These are phyloP conservation scores for Synanthedon myopaeformis DNA, from an alignment of 2,888 invertebrate species.

Conservation along the genomic window DNA sequence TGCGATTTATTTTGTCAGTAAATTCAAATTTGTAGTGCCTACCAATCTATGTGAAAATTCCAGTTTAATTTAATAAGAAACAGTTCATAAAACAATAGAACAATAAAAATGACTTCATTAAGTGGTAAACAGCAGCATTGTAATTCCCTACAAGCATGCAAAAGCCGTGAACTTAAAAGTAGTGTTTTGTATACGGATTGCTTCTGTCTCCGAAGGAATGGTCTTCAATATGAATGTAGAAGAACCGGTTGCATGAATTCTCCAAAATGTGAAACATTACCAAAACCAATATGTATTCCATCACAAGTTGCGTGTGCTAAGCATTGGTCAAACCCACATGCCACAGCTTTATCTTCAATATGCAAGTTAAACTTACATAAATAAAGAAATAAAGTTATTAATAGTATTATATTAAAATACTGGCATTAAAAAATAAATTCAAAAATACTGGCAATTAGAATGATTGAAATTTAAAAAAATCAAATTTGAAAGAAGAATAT, in stretches of 20 bases:
- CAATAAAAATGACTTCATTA: too few species aligned
- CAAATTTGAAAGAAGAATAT: constrained; percentile 15
- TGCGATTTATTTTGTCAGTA: too few species aligned
- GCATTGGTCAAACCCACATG: constrained; percentile 45
- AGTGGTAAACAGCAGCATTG: too few species aligned
- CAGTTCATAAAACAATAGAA: too few species aligned
- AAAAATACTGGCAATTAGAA: constrained; percentile 6
- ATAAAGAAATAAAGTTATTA: background rate
- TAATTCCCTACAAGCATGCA: constrained; percentile 6
- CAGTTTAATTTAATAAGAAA: too few species aligned
- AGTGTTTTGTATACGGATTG: constrained; percentile 65
- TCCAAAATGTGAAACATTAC: constrained; percentile 33
- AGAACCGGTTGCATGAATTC: constrained; percentile 59
- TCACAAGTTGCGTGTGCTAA: constrained; percentile 39
- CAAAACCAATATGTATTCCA: constrained; percentile 44
- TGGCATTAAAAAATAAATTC: background rate
- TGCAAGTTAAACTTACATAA: constrained; percentile 25
- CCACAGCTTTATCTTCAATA: constrained; percentile 36
- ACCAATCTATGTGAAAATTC: too few species aligned
- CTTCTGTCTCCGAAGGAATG: constrained; percentile 67
- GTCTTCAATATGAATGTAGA: constrained; percentile 68
- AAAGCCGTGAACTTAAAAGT: constrained; percentile 63
- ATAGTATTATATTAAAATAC: background rate
- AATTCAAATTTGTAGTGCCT: too few species aligned
- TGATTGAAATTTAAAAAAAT: constrained; percentile 12